These are phyloP conservation scores for Meloidogyne hapla DNA, from an alignment of 1,140 invertebrate species.

Conservation along the genomic window DNA sequence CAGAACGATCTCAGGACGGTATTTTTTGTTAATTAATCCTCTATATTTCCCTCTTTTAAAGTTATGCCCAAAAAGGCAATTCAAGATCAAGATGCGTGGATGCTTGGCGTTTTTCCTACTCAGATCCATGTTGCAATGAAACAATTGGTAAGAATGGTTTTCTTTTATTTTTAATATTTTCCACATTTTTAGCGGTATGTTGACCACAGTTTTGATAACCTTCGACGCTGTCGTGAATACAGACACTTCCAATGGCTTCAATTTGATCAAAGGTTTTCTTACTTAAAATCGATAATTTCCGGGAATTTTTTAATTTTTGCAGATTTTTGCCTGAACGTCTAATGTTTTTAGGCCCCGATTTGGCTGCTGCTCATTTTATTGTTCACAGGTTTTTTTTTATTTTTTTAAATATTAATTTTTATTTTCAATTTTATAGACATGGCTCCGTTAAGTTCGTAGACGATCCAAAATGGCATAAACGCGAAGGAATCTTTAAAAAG, in stretches of 20 bases:
- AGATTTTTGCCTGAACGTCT: constrained; percentile 66
- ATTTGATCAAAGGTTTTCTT: constrained; percentile 60
- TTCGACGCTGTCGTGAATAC: constrained; percentile 51
- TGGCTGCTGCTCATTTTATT: constrained; percentile 76
- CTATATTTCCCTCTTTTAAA: constrained; percentile 23
- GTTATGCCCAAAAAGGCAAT: constrained; percentile 19
- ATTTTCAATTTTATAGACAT: neutral
- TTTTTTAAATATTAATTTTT: constrained; percentile 6
- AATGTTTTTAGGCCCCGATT: constrained; percentile 70
- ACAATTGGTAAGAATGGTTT: neutral
- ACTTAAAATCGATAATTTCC: too few relatives aligned
- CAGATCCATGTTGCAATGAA: constrained; percentile 10
- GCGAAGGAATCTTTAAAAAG: constrained; percentile 60
- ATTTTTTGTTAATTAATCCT: neutral
- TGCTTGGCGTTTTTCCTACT: constrained; percentile 51
- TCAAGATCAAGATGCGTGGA: constrained; percentile 49
- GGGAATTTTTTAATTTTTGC: constrained; percentile 29
- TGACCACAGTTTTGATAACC: constrained; percentile 61
- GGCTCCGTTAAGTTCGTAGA: constrained; percentile 73
- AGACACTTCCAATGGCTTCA: constrained; percentile 53
- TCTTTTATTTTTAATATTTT: neutral
- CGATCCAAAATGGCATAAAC: constrained; percentile 65
- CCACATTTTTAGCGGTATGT: constrained; percentile 46
- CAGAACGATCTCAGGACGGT: constrained; percentile 53
- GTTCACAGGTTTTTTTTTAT: constrained; percentile 60